Base-by-base conservation (phyloP, 2,113 vertebrate genomes). In the Nerophis lumbriciformis region DNA sequence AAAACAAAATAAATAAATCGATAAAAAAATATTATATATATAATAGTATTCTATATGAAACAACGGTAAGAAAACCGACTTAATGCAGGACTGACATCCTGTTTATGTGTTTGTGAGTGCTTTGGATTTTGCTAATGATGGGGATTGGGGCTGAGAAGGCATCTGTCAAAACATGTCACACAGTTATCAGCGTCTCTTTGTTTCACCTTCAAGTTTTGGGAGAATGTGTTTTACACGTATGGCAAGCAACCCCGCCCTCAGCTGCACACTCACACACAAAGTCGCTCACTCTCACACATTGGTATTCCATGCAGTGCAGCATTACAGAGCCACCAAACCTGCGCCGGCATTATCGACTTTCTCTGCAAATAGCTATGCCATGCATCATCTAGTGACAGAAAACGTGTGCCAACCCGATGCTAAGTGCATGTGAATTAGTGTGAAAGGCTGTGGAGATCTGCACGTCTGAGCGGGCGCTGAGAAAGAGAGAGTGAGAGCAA, bases 361-460 rank as follows among this genome's bases (percentile, higher is more conserved):
- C 82, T 79, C 85, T 80, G 86, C 76, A 83, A 87, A 83, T 75
- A 53, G 66, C 76, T 87, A 84, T 56, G 71, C 74, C 80, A 66
- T 78, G 76, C 84, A 79, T 81, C 81, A 83, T 76, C 83, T 68
- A 48, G 75, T 81, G 80, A 82, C 82, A 86, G 81, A 84, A 78
- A 78, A 87, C 68, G 63, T 76, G 66, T 80, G 73, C 80, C 84
- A 79, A 72, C 69, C 69, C 66, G 61, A 67, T 60, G 64, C 69
- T 83, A 80, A 80, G 82, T 85, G 78, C 85, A 79, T 83, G 77
- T 76, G 78, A 79, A 83, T 90, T 82, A 81, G 72, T 79, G 80
- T 72, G 83, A 74, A 82, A 81, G 71, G 81, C 65, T 61, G 72
- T 16, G 56, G 73, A 83, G 87, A 85, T 79, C 83, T 39, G 15